phyloP scores from a whole-genome alignment of 2,888 invertebrate species.

The Epistrophe eligans region DNA sequence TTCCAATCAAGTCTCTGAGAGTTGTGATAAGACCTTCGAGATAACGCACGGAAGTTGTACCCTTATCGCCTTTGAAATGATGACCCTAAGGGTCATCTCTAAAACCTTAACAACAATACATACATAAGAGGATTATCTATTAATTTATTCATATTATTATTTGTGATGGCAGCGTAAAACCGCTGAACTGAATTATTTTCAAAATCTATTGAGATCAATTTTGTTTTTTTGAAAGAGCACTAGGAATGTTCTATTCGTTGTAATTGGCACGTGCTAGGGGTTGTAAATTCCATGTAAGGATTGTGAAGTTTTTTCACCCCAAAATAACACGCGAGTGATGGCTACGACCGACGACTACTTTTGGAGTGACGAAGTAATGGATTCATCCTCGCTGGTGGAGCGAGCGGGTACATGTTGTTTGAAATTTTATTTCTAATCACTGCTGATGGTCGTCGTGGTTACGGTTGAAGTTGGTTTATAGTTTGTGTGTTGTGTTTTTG shows the following conservation, averaged over 20 bases:
- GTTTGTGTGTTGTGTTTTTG: not conserved
- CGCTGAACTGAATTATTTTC: conserved; percentile 4
- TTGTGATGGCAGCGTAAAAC: conserved; percentile 27
- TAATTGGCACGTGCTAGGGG: conserved; percentile 67
- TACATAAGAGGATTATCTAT: conserved; percentile 56
- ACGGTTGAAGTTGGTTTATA: not conserved
- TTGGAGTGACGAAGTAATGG: not conserved
- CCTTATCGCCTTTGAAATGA: conserved; percentile 78
- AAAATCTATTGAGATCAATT: conserved; percentile 60
- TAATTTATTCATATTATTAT: conserved; percentile 43
- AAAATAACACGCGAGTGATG: conserved; percentile 1
- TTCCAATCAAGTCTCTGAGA: conserved; percentile 41
- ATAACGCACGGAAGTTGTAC: conserved; percentile 78
- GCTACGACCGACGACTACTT: too few relatives aligned
- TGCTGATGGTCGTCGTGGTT: conserved; percentile 22
- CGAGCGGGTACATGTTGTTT: not conserved
- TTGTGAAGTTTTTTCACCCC: conserved; percentile 54
- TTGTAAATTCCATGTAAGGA: conserved; percentile 66
- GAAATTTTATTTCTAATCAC: conserved; percentile 58
- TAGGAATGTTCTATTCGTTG: conserved; percentile 34
- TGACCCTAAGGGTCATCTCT: conserved; percentile 67
- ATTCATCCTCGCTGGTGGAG: not conserved
- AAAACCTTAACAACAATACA: conserved; percentile 46
- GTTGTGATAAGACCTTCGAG: conserved; percentile 57
- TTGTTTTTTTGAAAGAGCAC: conserved; percentile 15